Base-by-base conservation (phyloP, 2,888 invertebrate genomes). In the Polymixis lichenea region DNA sequence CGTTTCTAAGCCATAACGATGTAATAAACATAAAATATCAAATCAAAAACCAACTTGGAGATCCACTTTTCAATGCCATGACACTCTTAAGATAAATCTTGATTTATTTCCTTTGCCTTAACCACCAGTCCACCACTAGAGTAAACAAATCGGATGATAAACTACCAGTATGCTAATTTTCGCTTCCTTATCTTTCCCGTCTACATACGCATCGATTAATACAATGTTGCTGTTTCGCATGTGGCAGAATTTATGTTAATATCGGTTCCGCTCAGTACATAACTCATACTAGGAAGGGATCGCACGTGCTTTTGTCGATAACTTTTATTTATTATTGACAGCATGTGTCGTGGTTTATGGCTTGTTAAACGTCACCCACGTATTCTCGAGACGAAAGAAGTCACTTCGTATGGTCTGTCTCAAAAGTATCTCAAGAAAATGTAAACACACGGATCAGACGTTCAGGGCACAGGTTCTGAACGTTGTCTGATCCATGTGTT, bases 291-390 rank as follows among this genome's bases (percentile, higher is more conserved):
- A 88, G 87, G 87, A 87, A 88, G 80, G 58, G 68, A 77, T 83
- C 86, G 72, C 87, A 86, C 84, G 81, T 84, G 84, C 74, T 69
- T 77, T 68, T 65, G 71, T 71, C 71, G 83, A 87, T 85, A 83
- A 76, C 28, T 79, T 84, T 88, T 78, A 87, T 87, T 87, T 87
- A 87, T 87, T 87, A 87, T 87, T 74, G 86, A 85, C 89, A 77
- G 60, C 53, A 28, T 74, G 46, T 67, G 67, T 69, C 74, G 77
- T 88, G 71, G 78, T 87, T 87, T 87, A 87, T 85, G 64, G 76
- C 28, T 67, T 83, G 89, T 87, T 80, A 82, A 83, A 78, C 75
- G 67, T 88, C 87, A 82, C 77, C 80, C 83, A 83, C 78, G 72
- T 76, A 79, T 76, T 69, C 75, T 38, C 72, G 65, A 66, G 46